These are phyloP conservation scores for Drosophila atroscutellata DNA, from an alignment of 2,888 invertebrate species.

Conservation along the genomic window DNA sequence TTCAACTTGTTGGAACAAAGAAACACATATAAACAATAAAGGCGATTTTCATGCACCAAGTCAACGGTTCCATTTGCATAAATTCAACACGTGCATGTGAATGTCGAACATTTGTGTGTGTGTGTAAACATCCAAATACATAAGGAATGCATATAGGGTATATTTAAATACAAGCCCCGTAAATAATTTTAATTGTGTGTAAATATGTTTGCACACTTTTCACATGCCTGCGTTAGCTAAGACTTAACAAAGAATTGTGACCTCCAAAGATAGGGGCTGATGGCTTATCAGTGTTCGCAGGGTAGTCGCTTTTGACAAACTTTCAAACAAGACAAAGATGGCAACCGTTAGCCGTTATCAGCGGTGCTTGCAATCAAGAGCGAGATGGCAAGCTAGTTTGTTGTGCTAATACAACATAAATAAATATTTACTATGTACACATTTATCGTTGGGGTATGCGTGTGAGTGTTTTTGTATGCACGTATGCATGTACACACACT, in stretches of 20 bases:
- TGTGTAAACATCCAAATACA: neutral
- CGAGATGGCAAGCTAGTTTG: slow-evolving; percentile 36
- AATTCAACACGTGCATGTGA: neutral
- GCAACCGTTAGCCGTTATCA: slow-evolving; percentile 37
- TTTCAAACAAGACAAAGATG: slow-evolving; percentile 26
- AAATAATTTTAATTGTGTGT: neutral
- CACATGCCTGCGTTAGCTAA: slow-evolving; percentile 15
- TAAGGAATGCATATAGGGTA: neutral
- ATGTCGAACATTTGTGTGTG: neutral
- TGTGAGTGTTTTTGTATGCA: slow-evolving; percentile 2
- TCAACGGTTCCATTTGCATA: neutral
- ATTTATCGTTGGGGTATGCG: neutral
- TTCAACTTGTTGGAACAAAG: neutral
- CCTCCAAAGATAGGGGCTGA: slow-evolving; percentile 54
- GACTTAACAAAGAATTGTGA: slow-evolving; percentile 53
- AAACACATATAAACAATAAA: neutral
- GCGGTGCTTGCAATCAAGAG: slow-evolving; percentile 30
- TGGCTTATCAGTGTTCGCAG: slow-evolving; percentile 40
- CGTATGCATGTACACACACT: slow-evolving; percentile 32
- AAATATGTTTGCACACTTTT: slow-evolving; percentile 9
- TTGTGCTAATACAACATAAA: slow-evolving; percentile 37
- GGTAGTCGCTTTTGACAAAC: slow-evolving; percentile 39
- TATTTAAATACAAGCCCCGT: neutral
- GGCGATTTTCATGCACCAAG: neutral
- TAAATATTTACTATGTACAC: slow-evolving; percentile 23